These are phyloP conservation scores for Octodon degus DNA, from an alignment of 2,113 vertebrate species.

Conservation along the genomic window DNA sequence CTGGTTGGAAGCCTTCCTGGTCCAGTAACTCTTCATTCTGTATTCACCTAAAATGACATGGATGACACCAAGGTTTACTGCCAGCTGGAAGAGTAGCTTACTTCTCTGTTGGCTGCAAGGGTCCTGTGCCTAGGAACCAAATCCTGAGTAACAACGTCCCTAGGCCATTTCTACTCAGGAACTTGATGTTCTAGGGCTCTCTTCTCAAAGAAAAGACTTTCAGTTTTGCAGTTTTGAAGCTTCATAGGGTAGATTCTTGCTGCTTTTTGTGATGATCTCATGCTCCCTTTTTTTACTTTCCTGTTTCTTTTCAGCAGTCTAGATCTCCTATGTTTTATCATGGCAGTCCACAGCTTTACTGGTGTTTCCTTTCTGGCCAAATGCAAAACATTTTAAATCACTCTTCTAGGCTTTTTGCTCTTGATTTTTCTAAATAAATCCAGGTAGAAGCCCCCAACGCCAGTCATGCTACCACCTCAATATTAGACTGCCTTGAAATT, in stretches of 20 bases:
- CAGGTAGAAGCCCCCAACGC: background rate
- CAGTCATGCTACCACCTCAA: background rate
- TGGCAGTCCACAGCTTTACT: background rate
- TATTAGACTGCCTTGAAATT: background rate
- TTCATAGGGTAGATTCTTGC: background rate
- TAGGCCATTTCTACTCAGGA: too few species aligned
- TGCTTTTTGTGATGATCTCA: background rate
- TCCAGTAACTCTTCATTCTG: background rate
- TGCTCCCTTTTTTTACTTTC: background rate
- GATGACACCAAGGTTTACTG: background rate
- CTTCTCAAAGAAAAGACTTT: background rate
- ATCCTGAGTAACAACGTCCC: background rate
- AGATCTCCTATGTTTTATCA: background rate
- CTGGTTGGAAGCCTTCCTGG: background rate
- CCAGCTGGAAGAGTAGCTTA: background rate
- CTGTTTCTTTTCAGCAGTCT: background rate
- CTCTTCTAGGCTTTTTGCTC: background rate
- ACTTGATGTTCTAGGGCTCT: background rate
- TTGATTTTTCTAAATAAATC: background rate
- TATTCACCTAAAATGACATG: background rate
- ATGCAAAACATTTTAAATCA: background rate
- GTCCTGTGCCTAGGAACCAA: background rate
- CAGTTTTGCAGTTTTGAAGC: background rate
- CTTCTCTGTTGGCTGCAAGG: background rate
- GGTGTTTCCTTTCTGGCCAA: background rate